These are phyloP conservation scores for Heteropelma amictum DNA, from an alignment of 2,888 invertebrate species.

Conservation along the genomic window DNA sequence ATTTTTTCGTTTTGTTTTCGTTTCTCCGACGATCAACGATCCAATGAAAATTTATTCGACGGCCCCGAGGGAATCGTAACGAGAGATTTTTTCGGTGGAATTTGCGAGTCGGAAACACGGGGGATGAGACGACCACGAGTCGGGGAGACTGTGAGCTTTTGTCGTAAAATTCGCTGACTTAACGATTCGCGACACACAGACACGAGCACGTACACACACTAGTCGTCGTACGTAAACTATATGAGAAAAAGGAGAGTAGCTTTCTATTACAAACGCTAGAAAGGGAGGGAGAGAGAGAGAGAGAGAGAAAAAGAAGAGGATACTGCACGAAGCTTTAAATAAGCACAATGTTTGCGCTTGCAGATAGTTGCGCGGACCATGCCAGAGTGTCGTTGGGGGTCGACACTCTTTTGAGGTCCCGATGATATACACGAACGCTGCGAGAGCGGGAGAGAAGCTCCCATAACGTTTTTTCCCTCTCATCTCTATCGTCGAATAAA, in stretches of 20 bases:
- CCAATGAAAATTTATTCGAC: slow-evolving; percentile 9
- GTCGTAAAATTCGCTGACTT: slow-evolving; percentile 68
- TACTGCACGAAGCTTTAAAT: slow-evolving; percentile 64
- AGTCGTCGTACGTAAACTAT: not conserved
- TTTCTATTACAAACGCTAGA: not conserved
- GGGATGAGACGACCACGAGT: slow-evolving; percentile 33
- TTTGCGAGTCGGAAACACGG: not conserved
- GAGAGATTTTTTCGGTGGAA: slow-evolving; percentile 8
- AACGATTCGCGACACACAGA: too few species aligned
- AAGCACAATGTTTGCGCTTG: slow-evolving; percentile 70
- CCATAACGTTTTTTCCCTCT: slow-evolving; percentile 28
- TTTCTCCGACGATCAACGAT: not conserved
- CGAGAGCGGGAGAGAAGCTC: slow-evolving; percentile 38
- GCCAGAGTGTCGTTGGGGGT: slow-evolving; percentile 51
- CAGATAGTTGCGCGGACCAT: slow-evolving; percentile 60
- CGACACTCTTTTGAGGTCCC: slow-evolving; percentile 61
- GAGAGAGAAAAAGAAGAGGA: not conserved
- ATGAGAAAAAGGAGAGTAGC: not conserved
- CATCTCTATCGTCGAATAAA: not conserved
- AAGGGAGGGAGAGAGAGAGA: not conserved
- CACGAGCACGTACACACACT: slow-evolving; percentile 14
- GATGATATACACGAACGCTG: slow-evolving; percentile 56
- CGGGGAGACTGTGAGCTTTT: slow-evolving; percentile 64
- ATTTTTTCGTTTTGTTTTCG: not conserved
- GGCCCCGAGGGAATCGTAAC: slow-evolving; percentile 7